phyloP scores from a whole-genome alignment of 2,888 invertebrate species.

The Pherbina coryleti region DNA sequence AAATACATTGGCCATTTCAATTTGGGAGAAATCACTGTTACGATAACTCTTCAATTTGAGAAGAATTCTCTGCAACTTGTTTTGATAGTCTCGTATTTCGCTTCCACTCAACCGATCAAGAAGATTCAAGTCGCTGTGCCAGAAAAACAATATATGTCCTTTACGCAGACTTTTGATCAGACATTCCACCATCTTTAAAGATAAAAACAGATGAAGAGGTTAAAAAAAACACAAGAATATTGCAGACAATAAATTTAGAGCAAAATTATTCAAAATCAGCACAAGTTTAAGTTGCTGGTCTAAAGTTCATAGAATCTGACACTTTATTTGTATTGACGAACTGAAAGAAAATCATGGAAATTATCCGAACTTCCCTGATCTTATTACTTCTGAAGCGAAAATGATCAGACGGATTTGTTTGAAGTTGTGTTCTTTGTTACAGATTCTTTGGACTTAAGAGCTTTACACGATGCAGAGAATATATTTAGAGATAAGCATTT shows the following conservation, averaged over 20 bases:
- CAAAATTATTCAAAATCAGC: no score
- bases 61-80: not conserved
- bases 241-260: no score
- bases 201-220: not conserved
- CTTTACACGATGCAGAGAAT: not conserved
- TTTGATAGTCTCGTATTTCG: not conserved
- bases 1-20: not conserved
- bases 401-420: no score
- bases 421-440: no score
- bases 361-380: no score
- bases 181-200: slow-evolving; percentile 8
- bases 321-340: no score
- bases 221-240: no score
- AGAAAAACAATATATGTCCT: slow-evolving; percentile 1
- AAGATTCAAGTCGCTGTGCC: slow-evolving; percentile 9
- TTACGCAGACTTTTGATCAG: not conserved
- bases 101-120: slow-evolving; percentile 1
- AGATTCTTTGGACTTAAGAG: not conserved
- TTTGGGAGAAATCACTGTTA: not conserved
- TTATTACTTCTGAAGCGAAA: no score
- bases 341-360: no score
- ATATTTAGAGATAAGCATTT: not conserved
- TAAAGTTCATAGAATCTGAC: no score
- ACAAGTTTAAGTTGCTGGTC: no score
- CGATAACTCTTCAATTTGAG: not conserved